Base-by-base conservation (phyloP, 2,888 invertebrate genomes). In the Drosophila robusta region DNA sequence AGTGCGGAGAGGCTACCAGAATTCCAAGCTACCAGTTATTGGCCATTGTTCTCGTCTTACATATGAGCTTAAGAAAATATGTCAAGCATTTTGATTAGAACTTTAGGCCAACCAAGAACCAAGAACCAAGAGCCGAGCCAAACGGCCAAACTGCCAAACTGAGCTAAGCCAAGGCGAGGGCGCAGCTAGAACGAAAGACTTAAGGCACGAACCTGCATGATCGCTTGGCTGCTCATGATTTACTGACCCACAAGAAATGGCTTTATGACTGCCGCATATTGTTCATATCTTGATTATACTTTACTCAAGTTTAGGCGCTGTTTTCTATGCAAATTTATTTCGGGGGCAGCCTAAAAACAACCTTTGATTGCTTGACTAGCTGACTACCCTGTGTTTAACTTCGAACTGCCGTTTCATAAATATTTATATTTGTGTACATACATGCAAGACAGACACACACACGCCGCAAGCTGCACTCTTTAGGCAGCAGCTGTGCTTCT, bases 1-100 rank as follows among this genome's bases (percentile, higher is more conserved):
- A 49, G 46, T 45, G 65, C 69, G 12, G 34, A 34, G 41, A 9
- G 16, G 64, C 63, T 57, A 67, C 67, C 52, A 58, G 61, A 56
- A 69, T 54, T 61, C 65, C 51, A 75, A 63, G 65, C 65, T 38
- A 70, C 80, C 75, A 80, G 85, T 89, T 85, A 85, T 89, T 83
- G 89, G 84, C 90, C 87, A 85, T 85, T 85, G 85, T 85, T 85
- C 87, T 82, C 50, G 36, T 12, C 50, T 45, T 51, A 64, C 65
- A 47, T 34, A 52, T 61, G 50, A 57, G 50, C 70, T 50, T 45
- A 52, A 22, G 54, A 73, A 78, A 75, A 73, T 81, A 70, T 88
- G 83, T 79, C 80, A 82, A 75, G 54, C 55, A 67, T 68, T 62
- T 67, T 72, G 72, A 81, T 74, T 78, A 63, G 54, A 75, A 56